Conservation (phyloP, 2,113 vertebrate genomes). For the Otolemur garnettii region DNA sequence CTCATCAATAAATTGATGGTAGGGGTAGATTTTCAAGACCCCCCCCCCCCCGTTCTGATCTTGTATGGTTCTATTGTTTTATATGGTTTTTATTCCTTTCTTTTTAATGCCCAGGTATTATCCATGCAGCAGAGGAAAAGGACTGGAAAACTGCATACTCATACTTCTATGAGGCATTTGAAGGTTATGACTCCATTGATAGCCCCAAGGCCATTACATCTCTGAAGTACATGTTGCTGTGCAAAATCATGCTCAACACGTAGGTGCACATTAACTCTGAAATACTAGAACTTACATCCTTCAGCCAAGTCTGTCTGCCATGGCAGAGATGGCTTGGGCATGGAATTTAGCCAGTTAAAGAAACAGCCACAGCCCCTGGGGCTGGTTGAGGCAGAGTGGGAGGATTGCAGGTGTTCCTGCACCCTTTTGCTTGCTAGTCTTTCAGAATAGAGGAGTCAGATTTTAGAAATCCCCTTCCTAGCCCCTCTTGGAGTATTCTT, state of each 20-base stretch:
- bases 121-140: conserved; percentile 99
- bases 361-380: not conserved
- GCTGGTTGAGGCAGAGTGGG: not conserved
- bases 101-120: conserved; percentile 92
- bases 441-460: not conserved
- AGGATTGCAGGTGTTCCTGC: not conserved
- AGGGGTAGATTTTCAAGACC: conserved; percentile 47
- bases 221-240: conserved; percentile 99
- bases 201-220: conserved; percentile 97
- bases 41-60: not conserved
- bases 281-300: conserved; percentile 8
- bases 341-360: not conserved
- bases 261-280: conserved; percentile 86
- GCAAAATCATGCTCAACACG: conserved; percentile 99
- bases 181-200: conserved; percentile 98
- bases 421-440: not conserved
- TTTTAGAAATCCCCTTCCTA: conserved; percentile 45
- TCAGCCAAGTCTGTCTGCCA: not conserved
- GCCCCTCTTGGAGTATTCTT: not conserved
- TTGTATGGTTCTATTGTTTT: conserved; percentile 42
- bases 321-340: not conserved
- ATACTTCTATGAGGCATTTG: conserved; percentile 99
- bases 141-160: conserved; percentile 99
- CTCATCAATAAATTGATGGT: not conserved
- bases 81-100: conserved; percentile 28